These are phyloP conservation scores for Gandaritis pyraliata DNA, from an alignment of 2,888 invertebrate genomes.

Conservation along the genomic window DNA sequence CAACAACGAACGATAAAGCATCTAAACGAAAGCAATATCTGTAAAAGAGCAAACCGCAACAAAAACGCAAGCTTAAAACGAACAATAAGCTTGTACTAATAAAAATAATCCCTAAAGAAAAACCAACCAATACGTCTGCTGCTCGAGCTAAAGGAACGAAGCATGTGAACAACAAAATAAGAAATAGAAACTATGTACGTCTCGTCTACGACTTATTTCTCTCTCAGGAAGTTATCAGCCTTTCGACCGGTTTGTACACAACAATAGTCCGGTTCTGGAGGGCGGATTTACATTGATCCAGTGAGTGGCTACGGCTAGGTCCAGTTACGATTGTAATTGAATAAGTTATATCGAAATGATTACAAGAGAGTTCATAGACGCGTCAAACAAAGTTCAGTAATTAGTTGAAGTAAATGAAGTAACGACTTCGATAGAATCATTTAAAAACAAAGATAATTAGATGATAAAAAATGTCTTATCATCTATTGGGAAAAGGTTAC, in stretches of 20 bases:
- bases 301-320: conserved; percentile 25
- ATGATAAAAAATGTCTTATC: no score
- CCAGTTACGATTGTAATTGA: conserved; percentile 14
- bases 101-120: conserved; percentile 63
- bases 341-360: not conserved
- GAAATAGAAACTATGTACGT: conserved; percentile 59
- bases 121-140: conserved; percentile 63
- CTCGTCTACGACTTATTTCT: conserved; percentile 69
- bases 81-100: conserved; percentile 56
- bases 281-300: conserved; percentile 34
- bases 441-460: no score
- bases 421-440: no score
- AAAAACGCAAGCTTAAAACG: conserved; percentile 38
- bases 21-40: conserved; percentile 23
- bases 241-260: conserved; percentile 70
- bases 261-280: conserved; percentile 57
- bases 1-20: conserved; percentile 4
- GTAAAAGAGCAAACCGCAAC: conserved; percentile 33
- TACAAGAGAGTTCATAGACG: not conserved
- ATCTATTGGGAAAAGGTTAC: no score
- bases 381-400: no score
- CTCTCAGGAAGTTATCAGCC: conserved; percentile 75
- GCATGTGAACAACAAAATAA: conserved; percentile 69
- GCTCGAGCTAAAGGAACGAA: conserved; percentile 51
- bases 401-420: no score